Conservation (phyloP, 2,113 vertebrate genomes). For the Mixornis gularis region DNA sequence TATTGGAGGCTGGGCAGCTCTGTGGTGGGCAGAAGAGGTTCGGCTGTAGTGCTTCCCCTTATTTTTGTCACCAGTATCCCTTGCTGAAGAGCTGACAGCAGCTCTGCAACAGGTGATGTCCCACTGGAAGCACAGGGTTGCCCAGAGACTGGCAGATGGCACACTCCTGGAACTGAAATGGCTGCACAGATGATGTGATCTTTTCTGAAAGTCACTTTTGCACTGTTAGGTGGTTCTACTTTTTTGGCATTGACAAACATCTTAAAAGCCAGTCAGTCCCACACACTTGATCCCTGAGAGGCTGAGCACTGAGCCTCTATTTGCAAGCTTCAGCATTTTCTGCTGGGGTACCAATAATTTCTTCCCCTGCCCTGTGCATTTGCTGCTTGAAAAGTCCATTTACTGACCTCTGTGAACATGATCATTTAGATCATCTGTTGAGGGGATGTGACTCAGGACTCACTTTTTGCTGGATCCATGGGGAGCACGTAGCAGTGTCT, state of each 20-base stretch:
- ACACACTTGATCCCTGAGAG: not conserved
- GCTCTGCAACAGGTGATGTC: not conserved
- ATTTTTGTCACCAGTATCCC: not conserved
- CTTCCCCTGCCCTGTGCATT: rapidly evolving
- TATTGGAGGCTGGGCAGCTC: not conserved
- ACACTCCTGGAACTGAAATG: not conserved
- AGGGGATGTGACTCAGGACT: not conserved
- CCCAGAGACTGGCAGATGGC: not conserved
- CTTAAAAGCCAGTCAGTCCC: not conserved
- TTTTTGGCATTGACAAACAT: not conserved
- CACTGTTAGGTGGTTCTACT: not conserved
- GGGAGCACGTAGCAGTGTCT: not conserved
- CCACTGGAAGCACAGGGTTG: not conserved
- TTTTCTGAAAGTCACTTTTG: not conserved
- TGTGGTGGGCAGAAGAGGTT: not conserved
- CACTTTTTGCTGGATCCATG: not conserved
- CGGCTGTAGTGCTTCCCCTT: not conserved
- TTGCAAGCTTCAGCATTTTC: not conserved
- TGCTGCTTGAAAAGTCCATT: not conserved
- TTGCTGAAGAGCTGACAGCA: not conserved
- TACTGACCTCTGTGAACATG: not conserved
- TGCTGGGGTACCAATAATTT: not conserved
- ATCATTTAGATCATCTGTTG: not conserved
- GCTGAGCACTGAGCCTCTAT: not conserved
- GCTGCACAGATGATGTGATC: not conserved